Base-by-base conservation (phyloP, 2,113 vertebrate species). In the Dicaeum eximium region DNA sequence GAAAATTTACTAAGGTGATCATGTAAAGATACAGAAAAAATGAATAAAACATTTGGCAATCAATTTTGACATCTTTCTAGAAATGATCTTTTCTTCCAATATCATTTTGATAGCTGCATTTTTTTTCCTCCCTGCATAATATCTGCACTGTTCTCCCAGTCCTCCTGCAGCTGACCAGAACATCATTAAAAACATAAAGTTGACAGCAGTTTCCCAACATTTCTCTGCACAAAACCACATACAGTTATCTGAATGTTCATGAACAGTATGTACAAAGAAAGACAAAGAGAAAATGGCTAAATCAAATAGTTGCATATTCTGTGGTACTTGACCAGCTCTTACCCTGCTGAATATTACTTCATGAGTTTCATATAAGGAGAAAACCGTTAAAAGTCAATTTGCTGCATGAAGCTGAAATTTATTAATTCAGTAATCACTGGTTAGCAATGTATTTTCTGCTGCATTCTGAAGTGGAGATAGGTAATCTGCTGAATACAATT, bases 191-290 rank as follows among this genome's bases (percentile, higher is more conserved):
- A 80, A 91, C 51, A 28, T 62, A 81, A 93, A 92, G 53, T 81
- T 94, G 74, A 93, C 38, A 95, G 77, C 54, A 95, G 53, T 94
- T 95, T 80, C 80, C 51, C 27, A 8, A 88, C 58, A 71, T 80
- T 90, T 70, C 38, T 95, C 77, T 89, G 66, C 81, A 95, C 40
- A 90, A 94, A 94, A 65, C 21, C 84, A 95, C 45, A 77, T 81
- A 96, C 40, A 86, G 92, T 90, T 96, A 80, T 87, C 86, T 93
- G 96, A 97, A 97, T 96, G 95, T 90, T 94, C 95, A 94, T 88
- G 93, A 97, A 95, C 83, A 94, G 84, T 94, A 94, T 83, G 60
- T 83, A 93, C 44, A 86, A 95, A 77, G 35, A 92, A 92, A 66
- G 77, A 93, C 70, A 80, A 86, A 94, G 70, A 90, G 47, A 94